Evolutionary conservation across 2,888 invertebrate genomes (phyloP).

Genomic region (Melitaea athalia): DNA sequence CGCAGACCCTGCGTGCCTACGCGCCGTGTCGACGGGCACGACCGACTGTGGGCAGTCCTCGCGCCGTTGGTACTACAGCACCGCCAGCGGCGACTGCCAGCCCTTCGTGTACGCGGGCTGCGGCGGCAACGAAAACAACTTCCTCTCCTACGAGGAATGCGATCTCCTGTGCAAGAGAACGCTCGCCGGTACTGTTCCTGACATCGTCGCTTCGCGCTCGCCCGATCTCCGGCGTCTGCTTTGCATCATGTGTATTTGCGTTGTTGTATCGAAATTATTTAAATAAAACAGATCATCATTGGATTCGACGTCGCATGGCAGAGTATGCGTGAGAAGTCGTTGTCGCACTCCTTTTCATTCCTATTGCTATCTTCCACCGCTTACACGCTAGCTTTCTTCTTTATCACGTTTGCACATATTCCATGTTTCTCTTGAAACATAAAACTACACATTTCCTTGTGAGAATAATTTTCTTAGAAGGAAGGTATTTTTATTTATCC

Average conservation of each 20-base stretch:
- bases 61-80: conserved; percentile 89
- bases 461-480: too few species aligned
- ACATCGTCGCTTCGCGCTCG: conserved; percentile 1
- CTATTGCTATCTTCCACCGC: conserved; percentile 24
- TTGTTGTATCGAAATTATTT: not conserved
- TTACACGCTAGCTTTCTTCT: conserved; percentile 30
- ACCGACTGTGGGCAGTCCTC: conserved; percentile 52
- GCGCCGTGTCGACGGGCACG: conserved; percentile 53
- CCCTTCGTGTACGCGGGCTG: conserved; percentile 94
- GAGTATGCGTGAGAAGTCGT: not conserved
- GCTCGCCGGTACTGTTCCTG: conserved; percentile 34
- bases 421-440: not conserved
- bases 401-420: conserved; percentile 14
- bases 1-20: conserved; percentile 65
- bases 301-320: not conserved
- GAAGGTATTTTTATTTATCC: too few species aligned
- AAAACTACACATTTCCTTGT: not conserved
- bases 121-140: conserved; percentile 93
- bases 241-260: conserved; percentile 8
- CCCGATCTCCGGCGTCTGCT: conserved; percentile 15
- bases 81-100: conserved; percentile 85
- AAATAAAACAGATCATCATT: not conserved
- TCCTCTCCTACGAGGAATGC: conserved; percentile 88
- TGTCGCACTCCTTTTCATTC: conserved; percentile 7
- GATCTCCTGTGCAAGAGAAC: conserved; percentile 57